phyloP scores from a whole-genome alignment of 1,140 invertebrate genomes.

The Caenorhabditis briggsae region DNA sequence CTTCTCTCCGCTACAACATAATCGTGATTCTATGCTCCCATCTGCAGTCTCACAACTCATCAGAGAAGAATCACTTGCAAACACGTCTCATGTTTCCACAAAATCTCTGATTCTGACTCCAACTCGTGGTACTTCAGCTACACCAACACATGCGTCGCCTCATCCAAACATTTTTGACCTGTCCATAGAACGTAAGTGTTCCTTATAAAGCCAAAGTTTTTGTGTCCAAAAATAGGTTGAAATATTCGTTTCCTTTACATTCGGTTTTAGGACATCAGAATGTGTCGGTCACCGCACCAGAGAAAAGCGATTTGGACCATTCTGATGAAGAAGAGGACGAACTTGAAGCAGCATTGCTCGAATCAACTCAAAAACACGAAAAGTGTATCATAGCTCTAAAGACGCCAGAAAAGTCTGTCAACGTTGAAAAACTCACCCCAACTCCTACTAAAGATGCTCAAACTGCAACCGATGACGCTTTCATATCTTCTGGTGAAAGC shows the following conservation, averaged over 20 bases:
- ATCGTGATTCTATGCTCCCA: conserved; percentile 24
- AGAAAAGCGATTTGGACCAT: no score
- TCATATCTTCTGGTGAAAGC: conserved; percentile 19
- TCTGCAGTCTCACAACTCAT: conserved; percentile 16
- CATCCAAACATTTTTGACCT: neutral
- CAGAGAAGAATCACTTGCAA: conserved; percentile 22
- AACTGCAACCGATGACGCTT: conserved; percentile 13
- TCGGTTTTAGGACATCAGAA: neutral
- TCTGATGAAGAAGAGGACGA: conserved; percentile 24
- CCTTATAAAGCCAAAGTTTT: no score
- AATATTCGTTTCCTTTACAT: neutral
- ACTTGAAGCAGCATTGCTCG: neutral
- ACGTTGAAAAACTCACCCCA: neutral
- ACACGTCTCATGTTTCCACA: conserved; percentile 19
- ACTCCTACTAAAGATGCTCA: conserved; percentile 24
- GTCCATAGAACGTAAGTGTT: conserved; percentile 25
- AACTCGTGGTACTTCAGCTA: neutral
- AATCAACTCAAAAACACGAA: conserved; percentile 13
- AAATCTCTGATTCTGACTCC: conserved; percentile 30
- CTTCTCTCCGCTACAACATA: conserved; percentile 15
- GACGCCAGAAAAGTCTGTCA: neutral
- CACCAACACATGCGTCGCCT: neutral
- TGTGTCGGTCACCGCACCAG: neutral
- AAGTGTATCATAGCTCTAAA: neutral
- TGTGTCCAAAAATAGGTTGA: no score